These are phyloP conservation scores for Drosophila meridiana DNA, from an alignment of 2,888 invertebrate genomes.

Conservation along the genomic window DNA sequence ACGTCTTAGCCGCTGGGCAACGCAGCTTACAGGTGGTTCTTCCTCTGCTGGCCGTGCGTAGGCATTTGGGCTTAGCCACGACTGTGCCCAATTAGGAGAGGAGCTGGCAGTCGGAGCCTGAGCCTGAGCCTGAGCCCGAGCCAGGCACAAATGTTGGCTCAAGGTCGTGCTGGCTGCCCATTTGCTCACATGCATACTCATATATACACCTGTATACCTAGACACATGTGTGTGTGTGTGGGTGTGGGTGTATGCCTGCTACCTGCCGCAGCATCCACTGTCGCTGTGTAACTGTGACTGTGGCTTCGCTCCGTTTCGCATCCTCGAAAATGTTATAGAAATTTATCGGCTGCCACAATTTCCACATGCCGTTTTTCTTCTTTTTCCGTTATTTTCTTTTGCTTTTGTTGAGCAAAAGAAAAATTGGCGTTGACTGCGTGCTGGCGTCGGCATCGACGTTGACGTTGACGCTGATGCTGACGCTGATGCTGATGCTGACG, in stretches of 20 bases:
- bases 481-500: neutral
- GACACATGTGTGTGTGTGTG: neutral
- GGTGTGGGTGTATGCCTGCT: neutral
- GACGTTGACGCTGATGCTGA: slow-evolving; percentile 7
- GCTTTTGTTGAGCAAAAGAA: slow-evolving; percentile 56
- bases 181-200: neutral
- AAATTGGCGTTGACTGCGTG: slow-evolving; percentile 42
- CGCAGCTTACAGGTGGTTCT: slow-evolving; percentile 53
- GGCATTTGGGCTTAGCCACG: slow-evolving; percentile 4
- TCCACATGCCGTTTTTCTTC: slow-evolving; percentile 54
- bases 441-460: slow-evolving; percentile 24
- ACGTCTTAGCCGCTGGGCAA: slow-evolving; percentile 25
- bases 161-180: slow-evolving; percentile 19
- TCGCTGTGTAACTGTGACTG: slow-evolving; percentile 21
- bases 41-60: neutral
- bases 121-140: neutral
- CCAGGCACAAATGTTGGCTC: slow-evolving; percentile 15
- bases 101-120: neutral
- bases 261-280: neutral
- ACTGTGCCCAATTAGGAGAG: slow-evolving; percentile 9
- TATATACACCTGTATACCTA: neutral
- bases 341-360: slow-evolving; percentile 60
- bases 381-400: slow-evolving; percentile 5
- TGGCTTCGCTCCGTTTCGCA: slow-evolving; percentile 17
- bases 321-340: slow-evolving; percentile 48